Conservation (phyloP, 2,113 vertebrate genomes). For the Australoheros scitulus region DNA sequence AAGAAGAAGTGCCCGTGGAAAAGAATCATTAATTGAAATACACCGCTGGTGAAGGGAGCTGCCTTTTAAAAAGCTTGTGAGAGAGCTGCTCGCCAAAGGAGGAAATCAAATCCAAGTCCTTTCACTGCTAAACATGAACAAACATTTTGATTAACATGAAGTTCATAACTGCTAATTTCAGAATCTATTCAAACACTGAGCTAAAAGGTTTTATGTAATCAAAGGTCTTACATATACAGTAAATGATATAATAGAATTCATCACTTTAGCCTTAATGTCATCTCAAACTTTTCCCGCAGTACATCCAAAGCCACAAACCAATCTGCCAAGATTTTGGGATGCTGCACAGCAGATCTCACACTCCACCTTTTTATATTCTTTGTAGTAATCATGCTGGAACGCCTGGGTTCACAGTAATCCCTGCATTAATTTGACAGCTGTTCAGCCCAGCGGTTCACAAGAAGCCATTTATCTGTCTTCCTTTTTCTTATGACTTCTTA, state of each 20-base stretch:
- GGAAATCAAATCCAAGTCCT: not conserved
- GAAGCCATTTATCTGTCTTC: constrained; percentile 1
- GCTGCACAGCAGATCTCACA: not conserved
- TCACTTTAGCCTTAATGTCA: constrained; percentile 12
- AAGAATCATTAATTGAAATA: not conserved
- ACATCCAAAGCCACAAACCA: constrained; percentile 9
- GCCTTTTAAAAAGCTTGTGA: not conserved
- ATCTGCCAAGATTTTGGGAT: not conserved
- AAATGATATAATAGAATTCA: constrained; percentile 3
- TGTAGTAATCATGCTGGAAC: constrained; percentile 7
- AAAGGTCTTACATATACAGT: not conserved
- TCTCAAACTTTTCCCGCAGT: constrained; percentile 3
- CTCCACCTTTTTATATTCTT: constrained; percentile 12
- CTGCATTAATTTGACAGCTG: constrained; percentile 10
- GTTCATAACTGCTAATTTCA: not conserved
- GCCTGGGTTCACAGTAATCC: constrained; percentile 5
- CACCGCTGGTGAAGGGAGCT: not conserved
- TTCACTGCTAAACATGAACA: not conserved
- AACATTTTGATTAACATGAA: not conserved
- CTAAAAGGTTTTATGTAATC: not conserved
- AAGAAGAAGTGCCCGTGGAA: not conserved
- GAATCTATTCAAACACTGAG: constrained; percentile 1
- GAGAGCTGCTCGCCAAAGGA: not conserved
- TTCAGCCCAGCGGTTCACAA: constrained; percentile 2
- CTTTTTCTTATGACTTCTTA: not conserved